phyloP scores from a whole-genome alignment of 2,797 vertebrate species.

The Cheirogaleus major region DNA sequence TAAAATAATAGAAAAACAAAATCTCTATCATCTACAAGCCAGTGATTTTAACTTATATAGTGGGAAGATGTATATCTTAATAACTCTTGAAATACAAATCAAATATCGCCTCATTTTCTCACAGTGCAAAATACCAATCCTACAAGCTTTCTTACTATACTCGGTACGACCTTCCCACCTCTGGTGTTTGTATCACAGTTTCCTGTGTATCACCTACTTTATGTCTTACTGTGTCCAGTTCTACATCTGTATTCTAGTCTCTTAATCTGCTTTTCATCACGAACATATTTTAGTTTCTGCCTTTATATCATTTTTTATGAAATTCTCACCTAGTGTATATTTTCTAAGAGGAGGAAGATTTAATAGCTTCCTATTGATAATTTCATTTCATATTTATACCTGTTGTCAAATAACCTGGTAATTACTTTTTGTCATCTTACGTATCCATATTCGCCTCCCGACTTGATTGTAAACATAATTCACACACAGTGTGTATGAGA shows the following conservation, averaged over 20 bases:
- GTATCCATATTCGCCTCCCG: not conserved
- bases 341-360: not conserved
- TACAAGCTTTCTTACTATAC: not conserved
- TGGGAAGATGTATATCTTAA: not conserved
- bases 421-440: not conserved
- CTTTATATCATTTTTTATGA: not conserved
- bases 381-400: not conserved
- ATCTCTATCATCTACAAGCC: not conserved
- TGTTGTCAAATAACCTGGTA: not conserved
- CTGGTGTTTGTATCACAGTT: not conserved
- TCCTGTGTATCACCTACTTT: not conserved
- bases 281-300: not conserved
- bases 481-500: not conserved
- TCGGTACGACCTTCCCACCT: too few relatives aligned
- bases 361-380: not conserved
- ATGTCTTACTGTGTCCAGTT: not conserved
- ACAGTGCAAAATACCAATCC: not conserved
- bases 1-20: constrained; percentile 18
- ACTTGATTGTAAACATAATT: not conserved
- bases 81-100: constrained; percentile 9
- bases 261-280: constrained; percentile 21
- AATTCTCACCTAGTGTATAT: not conserved
- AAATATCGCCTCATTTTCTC: not conserved
- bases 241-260: not conserved
- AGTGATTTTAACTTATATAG: not conserved